phyloP scores from a whole-genome alignment of 35 echinoderm and acorn worm genomes.

The Amphiura filiformis region DNA sequence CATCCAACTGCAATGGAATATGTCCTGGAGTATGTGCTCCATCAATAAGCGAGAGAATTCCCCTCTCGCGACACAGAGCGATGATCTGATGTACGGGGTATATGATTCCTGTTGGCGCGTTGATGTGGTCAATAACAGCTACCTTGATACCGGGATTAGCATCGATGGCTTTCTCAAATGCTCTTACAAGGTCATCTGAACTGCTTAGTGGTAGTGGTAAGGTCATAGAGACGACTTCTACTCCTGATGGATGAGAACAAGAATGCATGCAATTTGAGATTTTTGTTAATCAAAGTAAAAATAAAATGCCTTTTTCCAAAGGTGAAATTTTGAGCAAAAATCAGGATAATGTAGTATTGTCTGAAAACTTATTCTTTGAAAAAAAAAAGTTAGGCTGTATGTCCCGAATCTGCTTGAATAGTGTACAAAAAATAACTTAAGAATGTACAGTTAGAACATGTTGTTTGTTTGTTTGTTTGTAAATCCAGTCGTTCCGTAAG shows the following conservation, averaged over 20 bases:
- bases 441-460: no score
- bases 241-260: not conserved
- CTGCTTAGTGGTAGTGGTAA: conserved; percentile 28
- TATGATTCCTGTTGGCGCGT: conserved; percentile 13
- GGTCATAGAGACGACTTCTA: conserved; percentile 18
- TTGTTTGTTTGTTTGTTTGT: no score
- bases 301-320: no score
- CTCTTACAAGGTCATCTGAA: conserved; percentile 35
- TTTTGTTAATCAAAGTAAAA: no score
- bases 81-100: conserved; percentile 29
- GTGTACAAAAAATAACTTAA: no score
- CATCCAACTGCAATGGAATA: conserved; percentile 28
- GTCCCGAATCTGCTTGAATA: no score
- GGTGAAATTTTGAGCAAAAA: no score
- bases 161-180: conserved; percentile 10
- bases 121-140: conserved; percentile 54
- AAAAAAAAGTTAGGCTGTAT: no score
- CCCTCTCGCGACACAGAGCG: conserved; percentile 39
- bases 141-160: conserved; percentile 44
- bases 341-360: no score
- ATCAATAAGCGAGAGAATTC: conserved; percentile 38
- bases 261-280: not conserved
- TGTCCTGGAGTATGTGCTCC: conserved; percentile 64
- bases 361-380: no score
- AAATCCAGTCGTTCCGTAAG: no score